These are phyloP conservation scores for Dendronephthya gigantea DNA, from an alignment of 64 coral and sea anemone species.

Conservation along the genomic window DNA sequence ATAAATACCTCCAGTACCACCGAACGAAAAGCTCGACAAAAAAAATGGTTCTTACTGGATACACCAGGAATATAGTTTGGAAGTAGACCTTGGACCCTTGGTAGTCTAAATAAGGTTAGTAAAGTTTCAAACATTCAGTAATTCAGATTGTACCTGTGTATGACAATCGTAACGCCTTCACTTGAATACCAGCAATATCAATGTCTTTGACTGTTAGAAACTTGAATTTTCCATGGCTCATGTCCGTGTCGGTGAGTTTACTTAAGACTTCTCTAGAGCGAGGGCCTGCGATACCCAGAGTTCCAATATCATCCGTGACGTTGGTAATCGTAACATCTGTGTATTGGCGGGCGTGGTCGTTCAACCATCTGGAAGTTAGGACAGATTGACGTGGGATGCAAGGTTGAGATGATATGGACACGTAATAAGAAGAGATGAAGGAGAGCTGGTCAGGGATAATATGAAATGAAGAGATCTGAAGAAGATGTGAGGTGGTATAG, in stretches of 20 bases:
- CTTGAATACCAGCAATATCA: constrained; percentile 70
- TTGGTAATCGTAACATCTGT: constrained; percentile 60
- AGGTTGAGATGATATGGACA: background rate
- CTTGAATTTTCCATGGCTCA: constrained; percentile 65
- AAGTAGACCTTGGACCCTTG: background rate
- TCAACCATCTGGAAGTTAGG: constrained; percentile 57
- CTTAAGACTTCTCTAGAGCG: constrained; percentile 55
- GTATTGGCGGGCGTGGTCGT: constrained; percentile 59
- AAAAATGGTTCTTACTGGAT: background rate
- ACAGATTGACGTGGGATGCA: background rate
- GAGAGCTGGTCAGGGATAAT: too few relatives aligned
- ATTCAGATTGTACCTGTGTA: constrained; percentile 59
- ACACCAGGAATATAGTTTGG: background rate
- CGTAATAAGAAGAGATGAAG: too few relatives aligned
- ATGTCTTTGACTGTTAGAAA: constrained; percentile 69
- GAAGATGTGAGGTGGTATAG: too few relatives aligned
- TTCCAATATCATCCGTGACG: constrained; percentile 65
- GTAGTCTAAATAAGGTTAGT: background rate
- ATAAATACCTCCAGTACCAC: too few relatives aligned
- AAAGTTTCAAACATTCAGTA: background rate
- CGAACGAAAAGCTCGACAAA: too few relatives aligned
- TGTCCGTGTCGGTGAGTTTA: constrained; percentile 58
- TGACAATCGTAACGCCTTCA: constrained; percentile 69
- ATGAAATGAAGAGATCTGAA: too few relatives aligned
- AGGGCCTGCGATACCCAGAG: constrained; percentile 65